Evolutionary conservation across 2,797 vertebrate genomes (phyloP), one percentile per base, ranked within the genome.

Genomic region (Botia almorhae): DNA sequence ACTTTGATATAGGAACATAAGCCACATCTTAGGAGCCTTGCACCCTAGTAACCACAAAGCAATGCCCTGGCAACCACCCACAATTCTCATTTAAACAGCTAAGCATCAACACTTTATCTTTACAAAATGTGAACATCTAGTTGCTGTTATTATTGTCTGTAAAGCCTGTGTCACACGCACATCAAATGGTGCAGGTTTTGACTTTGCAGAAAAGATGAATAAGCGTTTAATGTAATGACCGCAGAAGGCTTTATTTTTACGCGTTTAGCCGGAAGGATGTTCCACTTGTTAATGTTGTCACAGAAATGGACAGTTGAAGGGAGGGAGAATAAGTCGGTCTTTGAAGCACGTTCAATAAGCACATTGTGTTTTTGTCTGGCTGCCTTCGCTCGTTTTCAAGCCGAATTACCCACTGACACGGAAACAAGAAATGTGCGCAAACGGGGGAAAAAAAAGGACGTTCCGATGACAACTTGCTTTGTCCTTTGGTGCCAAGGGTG

Each of bases 291-390:
- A 10, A 8, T 0, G 5, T 65, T 65, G 29, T 51, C 29, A 53
- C 8, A 36, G 17, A 65, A 65, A 63, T 65, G 48, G 48, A 50
- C 53, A 56, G 74, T n/a, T 74, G 17, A 64, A 8, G n/a, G 23
- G 5, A 6, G 21, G 23, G 48, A 23, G 36, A 55, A 55, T 56
- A 2, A 39, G 10, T 17, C 0, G 8, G 8, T 48, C 51, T 77
- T 77, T 77, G 13, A 43, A 63, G 0, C 1, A 46, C 33, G 1
- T 69, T 68, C 33, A 56, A 19, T 16, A 26, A 77, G 53, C 74
- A 67, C 36, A 29, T 11, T 60, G 53, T 78, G 65, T 48, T 50
- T 46, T 69, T 69, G 76, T 78, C 3, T 11, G 19, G 55, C 67
- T 60, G 16, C 36, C 39, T 46, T 50, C 60, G 16, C 53, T n/a